Evolutionary conservation across 2,797 vertebrate genomes (phyloP), one percentile per base, ranked within the genome.

Genomic region (Enteromius anoplus): DNA sequence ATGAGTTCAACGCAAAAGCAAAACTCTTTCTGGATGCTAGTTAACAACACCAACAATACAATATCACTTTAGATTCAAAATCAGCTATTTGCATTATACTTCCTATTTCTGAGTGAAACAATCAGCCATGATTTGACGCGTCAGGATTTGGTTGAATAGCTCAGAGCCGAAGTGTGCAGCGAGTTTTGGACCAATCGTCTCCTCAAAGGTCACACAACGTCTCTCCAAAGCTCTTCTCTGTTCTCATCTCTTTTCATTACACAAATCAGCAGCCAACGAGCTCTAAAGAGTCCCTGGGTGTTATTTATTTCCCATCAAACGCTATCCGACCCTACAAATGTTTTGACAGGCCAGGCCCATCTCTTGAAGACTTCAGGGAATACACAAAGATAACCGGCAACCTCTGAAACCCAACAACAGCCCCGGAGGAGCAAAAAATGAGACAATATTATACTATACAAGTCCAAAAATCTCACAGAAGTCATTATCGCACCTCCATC

Each of bases 211-310:
- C 90, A 89, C 87, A 91, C 90, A 89, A 93, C 88, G 88, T 87
- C 88, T 89, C 91, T 92, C 87, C 29, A 84, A 85, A 91, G 86
- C 89, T 91, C 85, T 85, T 91, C 90, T 90, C 91, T 88, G 90
- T 92, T 89, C 90, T 86, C 88, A 85, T 87, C 89, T 84, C 89
- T 81, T 90, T 87, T 88, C 88, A 87, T 92, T 91, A 91, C 88
- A 88, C 88, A 91, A 94, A 94, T 94, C 92, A 93, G 93, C 92
- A 92, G 89, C 82, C 91, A 90, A 90, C 8, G 2, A 60, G 6
- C 23, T 72, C 86, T 87, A 83, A 89, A 14, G 78, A 78, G 86
- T 70, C 75, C 81, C 82, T 78, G 69, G 81, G 86, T 71, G 53
- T 68, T 81, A 37, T 62, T 66, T 23, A 47, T 14, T 26, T n/a